phyloP scores from a whole-genome alignment of 2,113 vertebrate genomes.

The Hemiscyllium ocellatum region DNA sequence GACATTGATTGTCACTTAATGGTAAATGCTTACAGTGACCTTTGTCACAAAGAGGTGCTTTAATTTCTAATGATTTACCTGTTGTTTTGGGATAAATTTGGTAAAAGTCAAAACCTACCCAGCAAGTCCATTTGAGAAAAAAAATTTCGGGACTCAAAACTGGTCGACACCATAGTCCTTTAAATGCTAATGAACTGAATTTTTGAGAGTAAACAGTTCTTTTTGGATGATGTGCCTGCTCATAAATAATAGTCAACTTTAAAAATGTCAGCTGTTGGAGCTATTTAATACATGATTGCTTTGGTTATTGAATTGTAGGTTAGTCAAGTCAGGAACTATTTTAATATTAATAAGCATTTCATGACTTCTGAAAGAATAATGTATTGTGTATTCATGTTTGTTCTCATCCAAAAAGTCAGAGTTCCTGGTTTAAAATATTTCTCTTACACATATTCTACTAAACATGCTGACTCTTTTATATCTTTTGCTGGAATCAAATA shows the following conservation, averaged over 20 bases:
- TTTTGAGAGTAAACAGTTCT: background rate
- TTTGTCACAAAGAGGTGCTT: background rate
- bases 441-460: background rate
- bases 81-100: background rate
- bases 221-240: background rate
- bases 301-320: slow-evolving; percentile 8
- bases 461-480: slow-evolving; percentile 52
- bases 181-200: background rate
- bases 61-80: background rate
- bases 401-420: background rate
- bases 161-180: background rate
- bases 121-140: background rate
- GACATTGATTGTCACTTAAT: background rate
- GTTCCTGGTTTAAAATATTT: background rate
- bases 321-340: background rate
- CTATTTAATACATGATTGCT: background rate
- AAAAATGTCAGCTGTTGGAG: background rate
- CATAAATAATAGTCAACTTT: background rate
- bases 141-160: background rate
- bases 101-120: background rate
- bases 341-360: background rate
- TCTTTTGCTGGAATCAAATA: slow-evolving; percentile 66
- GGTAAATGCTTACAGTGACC: background rate
- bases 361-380: background rate
- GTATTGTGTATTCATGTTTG: slow-evolving; percentile 2